Conservation (phyloP, 2,113 vertebrate genomes). For the Mastomys natalensis region DNA sequence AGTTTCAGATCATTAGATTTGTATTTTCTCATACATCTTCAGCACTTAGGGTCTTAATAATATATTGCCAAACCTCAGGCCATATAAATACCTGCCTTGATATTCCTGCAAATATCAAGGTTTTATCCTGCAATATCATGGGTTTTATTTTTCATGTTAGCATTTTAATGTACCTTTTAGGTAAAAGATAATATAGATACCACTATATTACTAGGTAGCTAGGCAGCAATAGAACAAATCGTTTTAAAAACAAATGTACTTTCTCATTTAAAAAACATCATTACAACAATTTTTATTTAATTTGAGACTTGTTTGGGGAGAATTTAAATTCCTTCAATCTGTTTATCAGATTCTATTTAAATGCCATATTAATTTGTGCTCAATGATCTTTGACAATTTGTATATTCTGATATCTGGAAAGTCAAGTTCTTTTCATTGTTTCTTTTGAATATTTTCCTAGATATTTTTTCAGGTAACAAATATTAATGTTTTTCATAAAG, state of each 20-base stretch:
- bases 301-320: constrained; percentile 4
- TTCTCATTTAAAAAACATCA: neutral
- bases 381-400: constrained; percentile 7
- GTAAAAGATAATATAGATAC: neutral
- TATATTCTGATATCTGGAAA: neutral
- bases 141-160: neutral
- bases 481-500: constrained; percentile 26
- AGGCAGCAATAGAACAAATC: neutral
- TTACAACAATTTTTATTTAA: constrained; percentile 26
- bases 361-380: neutral
- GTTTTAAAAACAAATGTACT: neutral
- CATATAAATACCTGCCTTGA: neutral
- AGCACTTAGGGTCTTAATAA: neutral
- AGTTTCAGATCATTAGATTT: neutral
- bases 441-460: neutral
- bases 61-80: neutral
- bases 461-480: neutral
- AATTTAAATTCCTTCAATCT: neutral
- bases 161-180: constrained; percentile 12
- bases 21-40: constrained; percentile 16
- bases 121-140: too few species aligned
- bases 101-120: neutral
- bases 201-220: neutral
- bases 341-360: neutral
- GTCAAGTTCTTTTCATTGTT: neutral